Percentiles rank a stretch among this genome's conserved stretches.
phyloP scores from a whole-genome alignment of 2,888 invertebrate species.

The Cistogaster globosa region DNA sequence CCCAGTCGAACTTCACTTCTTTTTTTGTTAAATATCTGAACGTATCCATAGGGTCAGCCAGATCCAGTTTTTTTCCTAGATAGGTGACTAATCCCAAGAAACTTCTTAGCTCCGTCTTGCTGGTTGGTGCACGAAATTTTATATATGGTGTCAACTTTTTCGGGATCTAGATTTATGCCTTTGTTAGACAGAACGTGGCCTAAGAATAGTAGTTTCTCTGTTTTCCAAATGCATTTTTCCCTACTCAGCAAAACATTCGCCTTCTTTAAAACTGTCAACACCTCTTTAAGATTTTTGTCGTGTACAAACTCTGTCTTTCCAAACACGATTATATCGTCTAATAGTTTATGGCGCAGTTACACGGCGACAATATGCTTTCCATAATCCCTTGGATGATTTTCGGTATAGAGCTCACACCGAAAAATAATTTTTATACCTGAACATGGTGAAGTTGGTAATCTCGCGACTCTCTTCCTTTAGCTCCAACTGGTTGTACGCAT shows the following conservation, averaged over 20 bases:
- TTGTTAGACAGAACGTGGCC: not conserved
- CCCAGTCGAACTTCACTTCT: too few species aligned
- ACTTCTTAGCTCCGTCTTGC: too few species aligned
- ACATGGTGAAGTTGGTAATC: too few species aligned
- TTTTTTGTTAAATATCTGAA: too few species aligned
- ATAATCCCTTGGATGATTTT: slow-evolving; percentile 72
- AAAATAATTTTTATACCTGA: slow-evolving; percentile 73
- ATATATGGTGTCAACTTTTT: too few species aligned
- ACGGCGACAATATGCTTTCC: not conserved
- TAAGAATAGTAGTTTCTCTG: not conserved
- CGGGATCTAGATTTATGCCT: not conserved
- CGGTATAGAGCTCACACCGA: slow-evolving; percentile 76
- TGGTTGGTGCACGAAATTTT: too few species aligned
- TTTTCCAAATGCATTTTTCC: not conserved
- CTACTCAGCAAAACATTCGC: not conserved
- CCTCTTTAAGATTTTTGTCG: not conserved
- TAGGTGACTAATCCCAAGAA: too few species aligned
- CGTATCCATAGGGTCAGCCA: too few species aligned
- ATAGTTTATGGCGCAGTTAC: not conserved
- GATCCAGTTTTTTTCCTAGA: too few species aligned
- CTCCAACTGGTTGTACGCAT: too few species aligned
- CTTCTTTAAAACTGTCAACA: not conserved
- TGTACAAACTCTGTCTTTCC: not conserved
- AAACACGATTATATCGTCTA: not conserved
- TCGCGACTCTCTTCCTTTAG: too few species aligned